A percentile compares a stretch with the other conserved stretches of the same genome.
Evolutionary conservation across 2,113 vertebrate genomes (phyloP).

Genomic region (Colius striatus): DNA sequence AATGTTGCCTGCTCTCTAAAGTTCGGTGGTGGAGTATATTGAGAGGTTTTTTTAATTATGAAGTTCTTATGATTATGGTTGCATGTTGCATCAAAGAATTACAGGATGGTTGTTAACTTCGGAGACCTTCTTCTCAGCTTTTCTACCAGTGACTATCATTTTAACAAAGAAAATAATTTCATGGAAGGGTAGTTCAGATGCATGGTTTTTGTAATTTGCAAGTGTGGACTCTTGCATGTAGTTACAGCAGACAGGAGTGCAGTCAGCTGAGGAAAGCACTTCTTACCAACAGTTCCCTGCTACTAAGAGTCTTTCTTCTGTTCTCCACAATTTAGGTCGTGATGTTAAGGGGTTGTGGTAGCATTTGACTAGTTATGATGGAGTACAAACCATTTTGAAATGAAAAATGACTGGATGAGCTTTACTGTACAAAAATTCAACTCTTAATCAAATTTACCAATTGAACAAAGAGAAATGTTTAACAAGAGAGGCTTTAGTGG

Average conservation of each 20-base stretch:
- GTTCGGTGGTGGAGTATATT: not conserved
- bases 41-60: not conserved
- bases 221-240: not conserved
- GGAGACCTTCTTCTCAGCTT: not conserved
- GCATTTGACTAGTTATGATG: not conserved
- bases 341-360: not conserved
- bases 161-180: constrained; percentile 32
- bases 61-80: not conserved
- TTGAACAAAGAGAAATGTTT: not conserved
- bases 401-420: not conserved
- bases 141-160: not conserved
- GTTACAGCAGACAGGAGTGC: constrained; percentile 3
- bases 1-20: not conserved
- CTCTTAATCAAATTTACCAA: not conserved
- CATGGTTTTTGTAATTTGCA: not conserved
- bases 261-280: not conserved
- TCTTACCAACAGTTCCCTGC: not conserved
- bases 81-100: not conserved
- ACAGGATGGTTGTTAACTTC: not conserved
- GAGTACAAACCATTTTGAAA: not conserved
- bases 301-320: not conserved
- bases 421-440: not conserved
- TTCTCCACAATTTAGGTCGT: not conserved
- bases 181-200: constrained; percentile 29
- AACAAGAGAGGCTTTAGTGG: not conserved